Base-by-base conservation (phyloP, 2,113 vertebrate genomes). In the Phrynosoma platyrhinos region DNA sequence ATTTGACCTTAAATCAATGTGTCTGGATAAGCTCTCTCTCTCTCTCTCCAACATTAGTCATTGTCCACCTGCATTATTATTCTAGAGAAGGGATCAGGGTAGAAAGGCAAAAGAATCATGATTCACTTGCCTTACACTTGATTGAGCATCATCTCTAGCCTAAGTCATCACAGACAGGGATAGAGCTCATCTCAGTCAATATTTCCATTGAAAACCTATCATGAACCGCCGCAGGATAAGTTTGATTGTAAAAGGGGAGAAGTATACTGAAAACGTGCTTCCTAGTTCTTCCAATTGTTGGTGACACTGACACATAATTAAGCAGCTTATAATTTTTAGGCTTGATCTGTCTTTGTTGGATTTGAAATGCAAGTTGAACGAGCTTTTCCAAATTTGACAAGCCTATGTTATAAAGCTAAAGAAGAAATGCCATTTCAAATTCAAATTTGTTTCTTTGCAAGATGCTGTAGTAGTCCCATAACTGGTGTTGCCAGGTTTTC, bases 1-100 rank as follows among this genome's bases (percentile, higher is more conserved):
- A 58, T 62, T 47, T 64, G 79, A 74, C 40, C 23, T 75, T 55
- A 52, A 76, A 82, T 52, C 71, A 66, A 47, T 82, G 55, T 66
- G 79, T 71, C 55, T 82, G 40, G 71, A 10, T 76, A 71, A 87
- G 40, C 71, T 81, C 69, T 62, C 68, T 81, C 47, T 47, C 47
- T 47, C 47, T 5, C 69, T 81, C 32, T 30, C 58, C 42, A 25
- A 64, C 55, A 66, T 82, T 87, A 75, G 58, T 87, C 55, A 82
- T 36, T 82, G 80, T 88, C 72, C 55, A 27, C 72, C 72, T 76
- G 82, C 55, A 4, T 75, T 58, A 47, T 42, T 25, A 9, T 42
- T 81, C 16, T 42, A 42, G n/a, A 2, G 32, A 68, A 86, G 40
- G 58, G 58, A 55, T 10, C 6, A 0, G 71, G 72, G 72, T 32